Evolutionary conservation across 2,888 invertebrate genomes (phyloP), one percentile per base, ranked within the genome.

Genomic region (Syritta pipiens): DNA sequence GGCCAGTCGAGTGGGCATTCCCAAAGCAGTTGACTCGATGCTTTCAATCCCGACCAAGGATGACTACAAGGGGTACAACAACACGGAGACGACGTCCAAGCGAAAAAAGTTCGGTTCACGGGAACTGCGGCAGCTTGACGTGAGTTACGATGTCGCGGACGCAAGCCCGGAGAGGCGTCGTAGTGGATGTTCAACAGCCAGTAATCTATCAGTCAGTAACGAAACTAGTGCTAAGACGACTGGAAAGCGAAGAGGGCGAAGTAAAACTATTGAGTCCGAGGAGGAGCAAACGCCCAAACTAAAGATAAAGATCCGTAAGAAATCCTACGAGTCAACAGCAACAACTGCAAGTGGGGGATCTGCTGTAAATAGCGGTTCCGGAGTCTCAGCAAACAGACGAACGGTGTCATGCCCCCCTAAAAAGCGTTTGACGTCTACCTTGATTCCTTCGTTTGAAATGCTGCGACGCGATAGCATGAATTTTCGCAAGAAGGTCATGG

Each of bases 21-120:
- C 96, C 0, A 96, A 96, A 88, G 96, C 96, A 2, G 95, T 96
- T 5, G 95, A 96, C 17, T 96, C 96, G 6, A 96, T 96, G 93
- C 51, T 84, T 32, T 94, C 95, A 75, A 95, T 96, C 84, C 95
- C 96, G 1, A 95, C 96, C 0, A 92, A 94, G 82, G 95, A 96
- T 82, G 96, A 96, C 85, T 95, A 96, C 85, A 93, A 94, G 84
- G 93, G 94, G 59, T 86, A 85, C 48, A 83, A 83, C n/a, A 91
- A 92, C 0, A 92, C 92, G 30, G 90, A 91, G 83, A 92, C 93
- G 84, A 37, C 69, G 9, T 84, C 86, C 0, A 87, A 87, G 49
- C 94, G 95, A 87, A 94, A 95, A 84, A 87, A 87, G 84, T 86
- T 84, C 69, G 84, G 87, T 0, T 84, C 83, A 20, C 89, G 93